These are phyloP conservation scores for Heterohyrax brucei DNA, from an alignment of 2,797 vertebrate genomes.

Conservation along the genomic window DNA sequence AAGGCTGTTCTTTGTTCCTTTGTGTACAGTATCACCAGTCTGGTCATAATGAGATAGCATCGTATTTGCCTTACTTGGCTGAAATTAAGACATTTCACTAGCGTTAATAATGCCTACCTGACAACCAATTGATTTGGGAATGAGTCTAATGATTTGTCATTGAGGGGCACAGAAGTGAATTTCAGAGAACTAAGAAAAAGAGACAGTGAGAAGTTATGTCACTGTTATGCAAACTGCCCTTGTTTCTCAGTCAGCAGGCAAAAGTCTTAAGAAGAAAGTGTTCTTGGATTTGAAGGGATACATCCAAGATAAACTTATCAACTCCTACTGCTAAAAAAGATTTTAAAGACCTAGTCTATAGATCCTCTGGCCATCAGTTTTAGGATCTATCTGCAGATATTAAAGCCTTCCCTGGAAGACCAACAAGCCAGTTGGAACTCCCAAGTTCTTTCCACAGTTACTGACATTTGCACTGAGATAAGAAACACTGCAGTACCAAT, in stretches of 20 bases:
- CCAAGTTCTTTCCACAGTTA: not conserved
- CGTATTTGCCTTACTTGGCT: slow-evolving; percentile 31
- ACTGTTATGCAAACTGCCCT: slow-evolving; percentile 13
- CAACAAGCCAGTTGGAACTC: not conserved
- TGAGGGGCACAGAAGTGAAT: slow-evolving; percentile 45
- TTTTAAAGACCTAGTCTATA: slow-evolving; percentile 39
- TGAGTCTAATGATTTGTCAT: slow-evolving; percentile 65
- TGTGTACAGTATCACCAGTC: not conserved
- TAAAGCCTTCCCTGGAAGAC: slow-evolving; percentile 19
- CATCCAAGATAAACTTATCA: slow-evolving; percentile 61
- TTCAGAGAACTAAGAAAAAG: slow-evolving; percentile 60
- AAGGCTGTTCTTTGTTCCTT: slow-evolving; percentile 13
- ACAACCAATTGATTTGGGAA: slow-evolving; percentile 60
- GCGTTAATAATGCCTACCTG: slow-evolving; percentile 55
- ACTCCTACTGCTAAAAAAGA: not conserved
- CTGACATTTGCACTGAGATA: not conserved
- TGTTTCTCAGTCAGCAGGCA: slow-evolving; percentile 56
- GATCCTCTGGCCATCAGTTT: slow-evolving; percentile 16
- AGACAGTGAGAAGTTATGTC: slow-evolving; percentile 45
- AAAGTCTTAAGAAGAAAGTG: not conserved
- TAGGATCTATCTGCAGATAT: not conserved
- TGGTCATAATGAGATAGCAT: slow-evolving; percentile 36
- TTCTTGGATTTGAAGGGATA: slow-evolving; percentile 25
- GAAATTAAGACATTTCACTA: slow-evolving; percentile 55
- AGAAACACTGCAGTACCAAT: not conserved